Percentiles rank a stretch among this genome's conserved stretches.
Conservation (phyloP, 30 jellyfish, hydroid and myxozoan genomes). For the Clytia hemisphaerica region DNA sequence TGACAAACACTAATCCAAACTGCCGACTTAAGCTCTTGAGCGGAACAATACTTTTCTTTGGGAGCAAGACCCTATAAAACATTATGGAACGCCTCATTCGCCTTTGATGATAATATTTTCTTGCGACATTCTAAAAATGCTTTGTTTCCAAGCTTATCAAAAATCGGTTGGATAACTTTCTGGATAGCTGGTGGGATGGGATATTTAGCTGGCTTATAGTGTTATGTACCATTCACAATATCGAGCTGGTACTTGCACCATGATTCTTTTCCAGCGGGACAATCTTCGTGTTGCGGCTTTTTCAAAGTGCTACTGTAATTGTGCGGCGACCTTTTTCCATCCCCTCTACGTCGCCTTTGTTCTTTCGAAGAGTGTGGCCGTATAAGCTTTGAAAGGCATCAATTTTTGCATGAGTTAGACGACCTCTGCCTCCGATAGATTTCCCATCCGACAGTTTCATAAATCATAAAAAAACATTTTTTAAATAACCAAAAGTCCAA, state of each 20-base stretch:
- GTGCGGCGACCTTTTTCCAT: neutral
- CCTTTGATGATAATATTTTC: neutral
- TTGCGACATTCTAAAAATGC: neutral
- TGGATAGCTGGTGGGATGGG: conserved; percentile 6
- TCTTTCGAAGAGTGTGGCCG: neutral
- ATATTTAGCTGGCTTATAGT: neutral
- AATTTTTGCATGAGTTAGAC: neutral
- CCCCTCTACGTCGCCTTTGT: neutral
- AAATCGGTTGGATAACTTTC: neutral
- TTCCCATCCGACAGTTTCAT: neutral
- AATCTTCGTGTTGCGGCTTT: conserved; percentile 5
- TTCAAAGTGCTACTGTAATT: neutral
- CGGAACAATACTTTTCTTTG: neutral
- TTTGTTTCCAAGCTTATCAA: neutral
- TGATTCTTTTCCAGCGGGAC: neutral
- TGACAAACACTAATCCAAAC: neutral
- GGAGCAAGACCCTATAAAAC: neutral
- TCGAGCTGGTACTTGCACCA: conserved; percentile 7
- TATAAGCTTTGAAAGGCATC: conserved; percentile 1
- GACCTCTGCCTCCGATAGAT: neutral
- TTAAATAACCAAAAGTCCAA: too few species aligned
- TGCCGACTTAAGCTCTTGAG: neutral
- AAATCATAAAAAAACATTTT: too few species aligned
- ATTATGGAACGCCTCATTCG: conserved; percentile 1
- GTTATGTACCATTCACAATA: neutral